Conservation (phyloP, 1,140 invertebrate species). For the Eupeodes corollae region DNA sequence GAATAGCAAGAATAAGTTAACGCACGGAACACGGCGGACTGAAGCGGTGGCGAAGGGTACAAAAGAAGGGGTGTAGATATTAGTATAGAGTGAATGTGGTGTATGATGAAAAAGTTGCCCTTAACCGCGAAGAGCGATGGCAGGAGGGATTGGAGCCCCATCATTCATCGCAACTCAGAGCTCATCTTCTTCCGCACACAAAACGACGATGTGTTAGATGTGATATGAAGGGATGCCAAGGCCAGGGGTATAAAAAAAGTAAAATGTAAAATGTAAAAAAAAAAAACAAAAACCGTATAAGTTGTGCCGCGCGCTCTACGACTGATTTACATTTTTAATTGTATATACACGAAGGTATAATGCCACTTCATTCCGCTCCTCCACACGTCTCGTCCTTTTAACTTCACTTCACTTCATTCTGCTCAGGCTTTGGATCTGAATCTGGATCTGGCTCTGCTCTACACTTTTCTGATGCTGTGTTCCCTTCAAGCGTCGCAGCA, state of each 20-base stretch:
- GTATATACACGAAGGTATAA: slow-evolving; percentile 12
- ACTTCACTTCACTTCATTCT: no score
- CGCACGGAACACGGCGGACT: no score
- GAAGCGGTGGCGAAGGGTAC: no score
- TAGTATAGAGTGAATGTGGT: not conserved
- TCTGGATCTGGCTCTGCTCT: no score
- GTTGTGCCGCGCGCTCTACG: not conserved
- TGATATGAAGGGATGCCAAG: no score
- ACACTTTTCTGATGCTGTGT: not conserved
- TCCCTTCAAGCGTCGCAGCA: slow-evolving; percentile 1
- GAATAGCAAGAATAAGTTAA: no score
- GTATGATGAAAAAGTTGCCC: not conserved
- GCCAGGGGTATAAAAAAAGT: slow-evolving; percentile 1
- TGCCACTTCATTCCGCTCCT: no score
- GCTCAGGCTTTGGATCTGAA: no score
- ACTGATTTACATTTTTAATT: slow-evolving; percentile 35
- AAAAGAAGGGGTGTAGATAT: not conserved
- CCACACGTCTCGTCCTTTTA: no score
- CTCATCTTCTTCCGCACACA: no score
- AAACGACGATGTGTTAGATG: not conserved
- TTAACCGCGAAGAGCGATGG: not conserved
- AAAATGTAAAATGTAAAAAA: not conserved
- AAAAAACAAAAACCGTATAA: slow-evolving; percentile 1
- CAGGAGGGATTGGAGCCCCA: not conserved
- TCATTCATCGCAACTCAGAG: not conserved